Evolutionary conservation across 2,113 vertebrate genomes (phyloP).

Genomic region (Crocuta crocuta): DNA sequence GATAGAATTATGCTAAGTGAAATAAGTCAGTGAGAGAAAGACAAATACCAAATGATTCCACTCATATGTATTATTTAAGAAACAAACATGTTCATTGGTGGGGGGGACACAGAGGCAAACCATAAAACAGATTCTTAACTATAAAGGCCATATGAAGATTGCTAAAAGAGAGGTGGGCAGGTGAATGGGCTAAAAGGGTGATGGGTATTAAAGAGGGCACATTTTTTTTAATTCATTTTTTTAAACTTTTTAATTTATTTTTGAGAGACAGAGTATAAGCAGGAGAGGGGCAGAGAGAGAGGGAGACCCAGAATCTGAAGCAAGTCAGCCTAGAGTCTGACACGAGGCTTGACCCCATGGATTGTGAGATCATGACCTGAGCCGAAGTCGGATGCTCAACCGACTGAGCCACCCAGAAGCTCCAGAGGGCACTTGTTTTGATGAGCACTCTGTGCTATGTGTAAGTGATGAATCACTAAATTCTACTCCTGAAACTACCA

Average conservation of each 20-base stretch:
- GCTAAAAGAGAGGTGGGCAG: background rate
- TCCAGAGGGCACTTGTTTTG: background rate
- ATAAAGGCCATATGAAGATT: background rate
- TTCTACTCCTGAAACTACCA: background rate
- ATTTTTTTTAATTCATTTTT: no score
- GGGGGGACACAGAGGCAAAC: background rate
- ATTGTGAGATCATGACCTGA: no score
- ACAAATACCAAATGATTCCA: background rate
- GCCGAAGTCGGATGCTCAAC: no score
- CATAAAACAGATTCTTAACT: background rate
- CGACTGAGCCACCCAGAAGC: no score
- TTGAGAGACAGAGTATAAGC: no score
- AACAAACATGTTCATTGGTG: background rate
- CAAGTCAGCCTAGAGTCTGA: no score
- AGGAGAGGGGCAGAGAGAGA: no score
- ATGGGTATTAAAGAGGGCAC: background rate
- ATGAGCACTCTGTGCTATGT: background rate
- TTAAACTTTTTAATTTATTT: no score
- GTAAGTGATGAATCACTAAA: background rate
- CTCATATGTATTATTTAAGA: background rate
- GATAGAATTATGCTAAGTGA: background rate
- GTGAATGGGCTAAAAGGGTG: background rate
- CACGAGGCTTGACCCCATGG: no score
- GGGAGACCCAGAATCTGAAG: no score
- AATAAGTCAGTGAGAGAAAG: background rate